Evolutionary conservation across 2,888 invertebrate species (phyloP), one percentile per base, ranked within the genome.

Genomic region (Acanthosepion lycidas): DNA sequence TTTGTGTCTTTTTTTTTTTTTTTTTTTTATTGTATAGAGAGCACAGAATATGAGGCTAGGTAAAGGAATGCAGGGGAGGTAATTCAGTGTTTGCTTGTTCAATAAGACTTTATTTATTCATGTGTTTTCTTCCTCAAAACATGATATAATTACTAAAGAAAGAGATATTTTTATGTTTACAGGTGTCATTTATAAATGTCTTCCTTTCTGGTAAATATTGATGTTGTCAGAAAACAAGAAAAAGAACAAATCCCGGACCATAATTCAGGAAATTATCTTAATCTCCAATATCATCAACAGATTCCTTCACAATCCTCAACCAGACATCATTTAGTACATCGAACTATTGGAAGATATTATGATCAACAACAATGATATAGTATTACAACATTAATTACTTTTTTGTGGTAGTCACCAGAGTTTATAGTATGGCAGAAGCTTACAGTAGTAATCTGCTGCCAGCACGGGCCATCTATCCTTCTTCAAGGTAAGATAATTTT

Each of bases 391-490:
- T 64, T 64, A 6, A 8, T 26, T 64, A 26, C 2, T 28, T 26
- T 26, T 64, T 26, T 23, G 26, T 64, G 23, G 28, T 78, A n/a
- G n/a, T 78, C 78, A n/a, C 15, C 78, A 78, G n/a, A 78, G n/a
- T 49, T 28, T 28, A n/a, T n/a, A 94, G 94, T n/a, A 95, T 94
- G 95, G 95, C 95, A 95, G 95, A 95, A 8, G 95, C 96, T 33
- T 96, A 96, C 95, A 96, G 95, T 94, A 95, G 95, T 91, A 95
- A 95, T 94, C 95, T 96, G 42, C 92, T 96, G 91, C 96, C 96
- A 93, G 96, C 96, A 93, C 96, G 96, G 93, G 96, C 96, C 18
- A 96, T 97, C 26, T 97, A 97, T 94, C 96, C 96, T 26, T 96
- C 96, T 15, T 96, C 96, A 91, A 95, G 96, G 96, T 96, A 95